A percentile compares a stretch with the other conserved stretches of the same genome.
phyloP scores from a whole-genome alignment of 2,113 vertebrate genomes.

The Prionailurus viverrinus region DNA sequence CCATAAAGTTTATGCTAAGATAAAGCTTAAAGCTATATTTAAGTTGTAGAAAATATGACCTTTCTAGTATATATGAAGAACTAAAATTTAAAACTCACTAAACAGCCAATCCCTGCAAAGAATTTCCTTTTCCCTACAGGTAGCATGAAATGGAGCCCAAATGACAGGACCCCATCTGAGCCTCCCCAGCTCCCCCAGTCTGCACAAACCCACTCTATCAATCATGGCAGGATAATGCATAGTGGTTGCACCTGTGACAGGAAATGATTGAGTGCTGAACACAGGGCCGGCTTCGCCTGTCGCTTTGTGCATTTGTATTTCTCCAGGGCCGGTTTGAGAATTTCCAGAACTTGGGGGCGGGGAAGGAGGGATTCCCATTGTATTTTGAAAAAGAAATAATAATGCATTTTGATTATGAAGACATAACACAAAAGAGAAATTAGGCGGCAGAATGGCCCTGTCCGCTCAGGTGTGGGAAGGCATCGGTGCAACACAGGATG shows the following conservation, averaged over 20 bases:
- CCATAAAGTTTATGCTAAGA: slow-evolving; percentile 2
- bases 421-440: slow-evolving; percentile 50
- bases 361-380: slow-evolving; percentile 61
- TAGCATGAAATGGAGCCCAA: slow-evolving; percentile 86
- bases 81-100: slow-evolving; percentile 74
- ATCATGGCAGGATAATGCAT: slow-evolving; percentile 91
- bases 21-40: slow-evolving; percentile 64
- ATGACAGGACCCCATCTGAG: slow-evolving; percentile 88
- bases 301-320: slow-evolving; percentile 90
- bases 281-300: slow-evolving; percentile 87
- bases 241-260: slow-evolving; percentile 91
- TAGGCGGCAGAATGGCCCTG: slow-evolving; percentile 17
- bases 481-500: background rate
- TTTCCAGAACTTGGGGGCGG: slow-evolving; percentile 84
- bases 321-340: slow-evolving; percentile 88
- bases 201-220: slow-evolving; percentile 91
- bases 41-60: slow-evolving; percentile 74
- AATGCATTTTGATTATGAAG: slow-evolving; percentile 77
- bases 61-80: slow-evolving; percentile 69
- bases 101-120: slow-evolving; percentile 81
- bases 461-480: slow-evolving; percentile 63
- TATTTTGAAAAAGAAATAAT: slow-evolving; percentile 78
- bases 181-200: slow-evolving; percentile 85
- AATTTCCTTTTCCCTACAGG: slow-evolving; percentile 87
- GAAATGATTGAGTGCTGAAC: slow-evolving; percentile 92